phyloP scores from a whole-genome alignment of 2,888 invertebrate species.

The Tinea pellionella region DNA sequence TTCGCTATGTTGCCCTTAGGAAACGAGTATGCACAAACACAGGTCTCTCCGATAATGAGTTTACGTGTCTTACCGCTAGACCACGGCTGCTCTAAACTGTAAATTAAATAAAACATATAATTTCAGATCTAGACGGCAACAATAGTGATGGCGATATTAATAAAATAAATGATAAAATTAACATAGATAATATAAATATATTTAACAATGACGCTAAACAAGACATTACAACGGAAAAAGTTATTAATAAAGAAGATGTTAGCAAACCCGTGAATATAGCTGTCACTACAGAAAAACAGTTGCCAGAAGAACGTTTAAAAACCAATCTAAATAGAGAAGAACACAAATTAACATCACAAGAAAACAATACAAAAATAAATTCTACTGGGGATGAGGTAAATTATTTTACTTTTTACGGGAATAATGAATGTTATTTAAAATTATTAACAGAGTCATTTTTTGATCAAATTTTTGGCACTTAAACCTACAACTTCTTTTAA shows the following conservation, averaged over 20 bases:
- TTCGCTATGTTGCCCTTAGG: too few relatives aligned
- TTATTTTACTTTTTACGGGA: too few relatives aligned
- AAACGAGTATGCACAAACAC: too few relatives aligned
- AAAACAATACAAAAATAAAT: too few relatives aligned
- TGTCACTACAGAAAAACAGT: neutral
- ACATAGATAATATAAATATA: neutral
- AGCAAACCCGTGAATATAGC: neutral
- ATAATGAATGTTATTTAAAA: too few relatives aligned
- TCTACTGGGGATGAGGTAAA: too few relatives aligned
- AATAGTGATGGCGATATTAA: conserved; percentile 15
- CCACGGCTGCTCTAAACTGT: too few relatives aligned
- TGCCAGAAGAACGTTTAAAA: neutral
- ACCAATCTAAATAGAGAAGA: neutral
- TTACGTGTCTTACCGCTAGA: too few relatives aligned
- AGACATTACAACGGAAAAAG: neutral
- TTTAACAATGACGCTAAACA: neutral
- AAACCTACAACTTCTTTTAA: too few relatives aligned
- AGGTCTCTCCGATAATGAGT: too few relatives aligned
- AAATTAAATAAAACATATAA: neutral
- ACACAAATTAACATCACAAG: neutral
- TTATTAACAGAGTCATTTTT: too few relatives aligned
- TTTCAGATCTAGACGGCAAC: conserved; percentile 51
- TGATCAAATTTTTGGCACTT: too few relatives aligned
- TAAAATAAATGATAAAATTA: neutral
- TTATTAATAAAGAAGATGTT: neutral